Evolutionary conservation across 2,888 invertebrate genomes (phyloP).

Genomic region (Lingula anatina): DNA sequence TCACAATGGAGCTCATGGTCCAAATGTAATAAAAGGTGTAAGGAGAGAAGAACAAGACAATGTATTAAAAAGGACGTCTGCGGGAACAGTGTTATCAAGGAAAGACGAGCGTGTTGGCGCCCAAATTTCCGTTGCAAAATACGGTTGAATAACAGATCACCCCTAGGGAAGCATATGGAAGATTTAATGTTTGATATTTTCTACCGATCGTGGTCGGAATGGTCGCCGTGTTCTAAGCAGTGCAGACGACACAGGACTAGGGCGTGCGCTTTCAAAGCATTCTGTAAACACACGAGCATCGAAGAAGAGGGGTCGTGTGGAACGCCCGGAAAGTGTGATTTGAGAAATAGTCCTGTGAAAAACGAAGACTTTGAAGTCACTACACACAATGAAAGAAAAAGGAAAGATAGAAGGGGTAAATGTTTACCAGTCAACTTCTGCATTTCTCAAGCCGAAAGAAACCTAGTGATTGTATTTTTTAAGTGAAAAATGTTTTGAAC

Average conservation of each 20-base stretch:
- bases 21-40: slow-evolving; percentile 40
- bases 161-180: no score
- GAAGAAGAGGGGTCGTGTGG: slow-evolving; percentile 83
- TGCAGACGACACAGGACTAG: slow-evolving; percentile 74
- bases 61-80: slow-evolving; percentile 32
- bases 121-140: no score
- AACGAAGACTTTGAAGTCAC: slow-evolving; percentile 7
- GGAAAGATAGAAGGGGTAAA: no score
- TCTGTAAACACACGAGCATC: slow-evolving; percentile 73
- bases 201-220: slow-evolving; percentile 67
- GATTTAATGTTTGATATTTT: slow-evolving; percentile 40
- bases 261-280: slow-evolving; percentile 67
- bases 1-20: slow-evolving; percentile 43
- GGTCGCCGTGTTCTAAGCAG: slow-evolving; percentile 74
- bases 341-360: slow-evolving; percentile 53
- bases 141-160: no score
- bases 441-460: no score
- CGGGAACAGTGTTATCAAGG: slow-evolving; percentile 35
- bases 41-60: slow-evolving; percentile 39
- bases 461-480: no score
- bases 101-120: slow-evolving; percentile 34
- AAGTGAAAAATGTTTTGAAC: no score
- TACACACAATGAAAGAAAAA: no score
- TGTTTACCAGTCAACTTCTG: no score
- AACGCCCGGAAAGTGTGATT: slow-evolving; percentile 75